phyloP scores from a whole-genome alignment of 2,888 invertebrate genomes.

The Pollenia griseotomentosa region DNA sequence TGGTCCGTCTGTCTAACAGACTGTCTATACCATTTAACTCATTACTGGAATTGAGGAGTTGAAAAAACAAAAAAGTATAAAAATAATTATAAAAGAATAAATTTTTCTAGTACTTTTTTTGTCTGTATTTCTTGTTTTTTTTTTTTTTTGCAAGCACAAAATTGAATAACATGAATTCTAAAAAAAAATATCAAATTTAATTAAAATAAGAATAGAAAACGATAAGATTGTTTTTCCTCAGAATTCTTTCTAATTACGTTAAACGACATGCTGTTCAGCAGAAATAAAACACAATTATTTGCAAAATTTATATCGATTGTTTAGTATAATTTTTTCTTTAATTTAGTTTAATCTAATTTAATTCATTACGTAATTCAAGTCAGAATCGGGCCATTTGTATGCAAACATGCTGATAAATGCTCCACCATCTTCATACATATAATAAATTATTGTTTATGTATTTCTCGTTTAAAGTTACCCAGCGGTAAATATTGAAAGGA shows the following conservation, averaged over 20 bases:
- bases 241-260: constrained; percentile 1
- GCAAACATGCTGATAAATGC: constrained; percentile 18
- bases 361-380: constrained; percentile 18
- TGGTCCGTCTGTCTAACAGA: not conserved
- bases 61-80: constrained; percentile 26
- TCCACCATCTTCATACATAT: not conserved
- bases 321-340: constrained; percentile 33
- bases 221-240: not conserved
- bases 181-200: constrained; percentile 35
- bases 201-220: constrained; percentile 48
- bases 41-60: constrained; percentile 49
- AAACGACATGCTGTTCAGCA: not conserved
- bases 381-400: constrained; percentile 22
- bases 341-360: constrained; percentile 43
- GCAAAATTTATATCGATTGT: constrained; percentile 34
- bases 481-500: no score
- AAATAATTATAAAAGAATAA: constrained; percentile 61
- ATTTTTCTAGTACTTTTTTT: constrained; percentile 36
- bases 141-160: not conserved
- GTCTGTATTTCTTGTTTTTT: not conserved
- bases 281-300: not conserved
- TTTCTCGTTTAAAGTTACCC: not conserved
- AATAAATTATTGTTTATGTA: constrained; percentile 23
- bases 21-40: constrained; percentile 52
- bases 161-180: constrained; percentile 26